Percentiles rank a stretch among this genome's conserved stretches.
Evolutionary conservation across 2,113 vertebrate genomes (phyloP).

Genomic region (Clarias batrachus): DNA sequence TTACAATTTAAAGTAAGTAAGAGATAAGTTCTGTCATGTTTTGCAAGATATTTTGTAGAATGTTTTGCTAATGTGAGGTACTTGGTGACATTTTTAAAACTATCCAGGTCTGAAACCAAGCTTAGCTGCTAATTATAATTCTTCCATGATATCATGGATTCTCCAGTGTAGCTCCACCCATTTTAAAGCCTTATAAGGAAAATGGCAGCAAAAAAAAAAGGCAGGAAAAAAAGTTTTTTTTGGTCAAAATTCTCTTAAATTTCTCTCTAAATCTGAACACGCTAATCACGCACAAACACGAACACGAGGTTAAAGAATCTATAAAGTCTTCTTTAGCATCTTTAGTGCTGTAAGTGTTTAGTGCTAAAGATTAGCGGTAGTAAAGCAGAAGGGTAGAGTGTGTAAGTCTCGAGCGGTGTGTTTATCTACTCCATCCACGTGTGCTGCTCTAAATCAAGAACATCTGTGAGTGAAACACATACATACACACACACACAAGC

Average conservation of each 20-base stretch:
- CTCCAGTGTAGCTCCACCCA: not conserved
- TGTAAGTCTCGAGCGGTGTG: not conserved
- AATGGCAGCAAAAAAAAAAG: not conserved
- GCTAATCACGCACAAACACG: not conserved
- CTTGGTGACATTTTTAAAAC: not conserved
- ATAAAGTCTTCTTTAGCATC: not conserved
- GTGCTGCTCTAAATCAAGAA: slow-evolving; percentile 43
- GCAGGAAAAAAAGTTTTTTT: not conserved
- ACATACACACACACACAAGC: slow-evolving; percentile 33
- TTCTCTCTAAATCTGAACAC: not conserved
- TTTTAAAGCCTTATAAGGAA: not conserved
- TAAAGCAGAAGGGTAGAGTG: not conserved
- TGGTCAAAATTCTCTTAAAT: not conserved
- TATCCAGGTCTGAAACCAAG: not conserved
- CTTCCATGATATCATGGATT: not conserved
- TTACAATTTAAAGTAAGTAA: not conserved
- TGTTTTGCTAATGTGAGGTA: not conserved
- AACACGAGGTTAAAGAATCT: not conserved
- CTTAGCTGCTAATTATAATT: not conserved
- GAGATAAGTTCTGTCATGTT: not conserved
- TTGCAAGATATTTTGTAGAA: not conserved
- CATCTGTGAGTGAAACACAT: slow-evolving; percentile 14
- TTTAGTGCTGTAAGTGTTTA: not conserved
- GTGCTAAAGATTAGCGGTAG: not conserved
- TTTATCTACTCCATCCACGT: slow-evolving; percentile 17